These are phyloP conservation scores for Chaetodon trifasciatus DNA, from an alignment of 2,797 vertebrate genomes.

Conservation along the genomic window DNA sequence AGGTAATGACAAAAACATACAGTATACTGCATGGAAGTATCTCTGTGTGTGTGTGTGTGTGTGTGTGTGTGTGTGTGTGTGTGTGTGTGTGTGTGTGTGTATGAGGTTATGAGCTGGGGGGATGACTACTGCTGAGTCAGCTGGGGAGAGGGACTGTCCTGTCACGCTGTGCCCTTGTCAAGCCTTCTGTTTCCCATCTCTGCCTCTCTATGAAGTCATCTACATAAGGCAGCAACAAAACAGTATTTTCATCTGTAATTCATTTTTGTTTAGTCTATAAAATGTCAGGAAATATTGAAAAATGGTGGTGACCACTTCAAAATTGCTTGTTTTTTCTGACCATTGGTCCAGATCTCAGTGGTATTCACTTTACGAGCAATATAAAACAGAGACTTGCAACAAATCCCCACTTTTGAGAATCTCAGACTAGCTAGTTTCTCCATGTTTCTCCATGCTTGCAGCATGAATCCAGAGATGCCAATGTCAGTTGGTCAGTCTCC, in stretches of 20 bases:
- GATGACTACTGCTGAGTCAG: constrained; percentile 67
- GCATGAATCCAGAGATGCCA: too few relatives aligned
- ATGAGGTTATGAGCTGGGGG: constrained; percentile 24
- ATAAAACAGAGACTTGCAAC: background rate
- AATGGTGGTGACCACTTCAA: background rate
- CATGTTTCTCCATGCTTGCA: too few relatives aligned
- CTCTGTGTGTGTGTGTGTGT: constrained; percentile 15
- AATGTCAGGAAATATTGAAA: background rate
- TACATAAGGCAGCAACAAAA: background rate
- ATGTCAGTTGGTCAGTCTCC: background rate
- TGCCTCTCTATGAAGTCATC: constrained; percentile 22
- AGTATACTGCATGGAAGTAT: background rate
- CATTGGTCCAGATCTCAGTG: background rate
- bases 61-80: constrained; percentile 11
- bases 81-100: constrained; percentile 16
- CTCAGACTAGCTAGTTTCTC: background rate
- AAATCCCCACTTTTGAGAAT: background rate
- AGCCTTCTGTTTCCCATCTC: constrained; percentile 19
- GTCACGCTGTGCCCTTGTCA: constrained; percentile 48
- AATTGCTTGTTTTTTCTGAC: background rate
- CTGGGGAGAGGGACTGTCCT: constrained; percentile 37
- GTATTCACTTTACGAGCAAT: background rate
- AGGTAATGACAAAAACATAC: constrained; percentile 26
- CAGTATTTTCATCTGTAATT: background rate
- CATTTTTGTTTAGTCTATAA: constrained; percentile 1